phyloP scores from a whole-genome alignment of 2,797 vertebrate species.

The Poeciliopsis gracilis region DNA sequence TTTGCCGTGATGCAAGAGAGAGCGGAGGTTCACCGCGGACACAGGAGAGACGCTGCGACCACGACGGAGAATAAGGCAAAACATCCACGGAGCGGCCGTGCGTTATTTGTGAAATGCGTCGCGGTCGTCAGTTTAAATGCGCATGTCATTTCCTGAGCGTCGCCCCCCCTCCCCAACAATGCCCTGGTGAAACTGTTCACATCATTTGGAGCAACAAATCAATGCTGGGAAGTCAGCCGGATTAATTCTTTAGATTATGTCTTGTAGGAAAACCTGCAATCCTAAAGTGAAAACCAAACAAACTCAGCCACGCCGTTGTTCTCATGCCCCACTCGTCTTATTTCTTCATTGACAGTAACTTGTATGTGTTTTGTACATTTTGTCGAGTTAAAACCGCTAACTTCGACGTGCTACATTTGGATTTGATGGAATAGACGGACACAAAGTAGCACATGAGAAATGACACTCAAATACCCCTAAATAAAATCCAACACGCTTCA shows the following conservation, averaged over 20 bases:
- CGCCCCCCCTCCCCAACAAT: background rate
- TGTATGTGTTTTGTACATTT: background rate
- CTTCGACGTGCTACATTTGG: background rate
- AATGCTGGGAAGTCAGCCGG: background rate
- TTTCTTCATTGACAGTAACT: background rate
- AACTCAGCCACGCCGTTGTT: background rate
- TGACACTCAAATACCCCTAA: background rate
- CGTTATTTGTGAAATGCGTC: background rate
- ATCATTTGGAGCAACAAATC: background rate
- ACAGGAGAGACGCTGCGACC: slow-evolving; percentile 22
- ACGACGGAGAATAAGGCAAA: background rate
- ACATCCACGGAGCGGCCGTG: background rate
- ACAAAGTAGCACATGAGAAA: background rate
- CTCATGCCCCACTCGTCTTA: background rate
- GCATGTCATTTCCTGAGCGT: background rate
- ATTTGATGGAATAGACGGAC: background rate
- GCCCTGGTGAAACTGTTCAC: background rate
- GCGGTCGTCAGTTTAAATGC: background rate
- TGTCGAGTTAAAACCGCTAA: background rate
- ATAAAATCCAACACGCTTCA: background rate
- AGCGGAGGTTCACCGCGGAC: slow-evolving; percentile 27
- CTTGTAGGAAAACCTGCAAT: background rate
- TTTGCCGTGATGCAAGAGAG: slow-evolving; percentile 79
- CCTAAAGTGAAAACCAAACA: background rate
- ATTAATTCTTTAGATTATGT: background rate